Base-by-base conservation (phyloP, 2,888 invertebrate species). In the Epinotia bilunana region DNA sequence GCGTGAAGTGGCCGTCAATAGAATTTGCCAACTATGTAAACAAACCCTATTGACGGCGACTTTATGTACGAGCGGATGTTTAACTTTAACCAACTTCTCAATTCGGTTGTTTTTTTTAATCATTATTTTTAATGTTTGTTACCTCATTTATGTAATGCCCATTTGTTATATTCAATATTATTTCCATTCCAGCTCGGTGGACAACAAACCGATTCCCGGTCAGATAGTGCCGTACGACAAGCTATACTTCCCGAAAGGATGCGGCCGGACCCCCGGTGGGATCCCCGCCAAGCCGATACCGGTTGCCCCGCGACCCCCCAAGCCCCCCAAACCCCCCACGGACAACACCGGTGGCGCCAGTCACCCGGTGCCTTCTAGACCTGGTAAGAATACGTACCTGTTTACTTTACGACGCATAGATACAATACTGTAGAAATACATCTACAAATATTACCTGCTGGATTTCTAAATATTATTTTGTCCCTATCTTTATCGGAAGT, bases 191-290 rank as follows among this genome's bases (percentile, higher is more conserved):
- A 89, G 89, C 61, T 79, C 84, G 18, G 81, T 81, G 53, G 84
- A 83, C 75, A 82, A 86, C 23, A 83, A 85, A 63, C 82, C 81
- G 62, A 84, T 84, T 58, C 87, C 86, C 58, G 96, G 96, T 65
- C 91, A 95, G 60, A 85, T 95, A 23, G 94, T 96, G 9, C 94
- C 95, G 46, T 97, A 97, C 96, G 88, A 94, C 63, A 95, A 96
- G 79, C 88, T 97, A 18, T 95, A 95, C 85, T 97, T 97, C 89
- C 97, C 97, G 7, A 95, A 95, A 81, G 96, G 96, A 67, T 97
- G 97, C 85, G 96, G 96, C 49, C 95, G 95, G 71, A 94, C 93
- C 2, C 93, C 93, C 0, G 93, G 93, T 1, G 94, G 94, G 3
- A 79, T 91, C 0, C 92, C 92, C 9, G 81, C 90, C 28, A 91